These are phyloP conservation scores for Melanerpes aurifrons DNA, from an alignment of 2,113 vertebrate species.

Conservation along the genomic window DNA sequence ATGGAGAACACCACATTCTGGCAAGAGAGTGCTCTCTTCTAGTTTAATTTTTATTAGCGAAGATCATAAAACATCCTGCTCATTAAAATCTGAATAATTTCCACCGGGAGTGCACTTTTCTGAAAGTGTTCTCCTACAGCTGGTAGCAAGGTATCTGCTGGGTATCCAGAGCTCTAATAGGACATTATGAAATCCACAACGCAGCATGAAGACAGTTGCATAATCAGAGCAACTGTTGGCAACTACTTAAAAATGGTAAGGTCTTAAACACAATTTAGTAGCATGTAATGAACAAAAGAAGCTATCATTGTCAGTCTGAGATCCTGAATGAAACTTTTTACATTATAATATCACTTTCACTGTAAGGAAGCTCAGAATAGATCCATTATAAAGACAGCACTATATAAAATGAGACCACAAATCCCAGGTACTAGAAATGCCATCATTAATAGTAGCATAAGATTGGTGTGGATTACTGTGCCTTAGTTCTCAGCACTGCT, in stretches of 20 bases:
- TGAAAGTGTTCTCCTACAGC: constrained; percentile 45
- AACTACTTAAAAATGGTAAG: neutral
- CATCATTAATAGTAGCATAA: neutral
- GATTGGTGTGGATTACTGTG: rapidly evolving
- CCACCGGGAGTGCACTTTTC: constrained; percentile 47
- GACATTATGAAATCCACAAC: constrained; percentile 46
- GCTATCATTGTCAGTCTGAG: neutral
- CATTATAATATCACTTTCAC: neutral
- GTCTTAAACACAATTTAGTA: neutral
- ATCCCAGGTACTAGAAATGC: neutral
- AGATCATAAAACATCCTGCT: constrained; percentile 50
- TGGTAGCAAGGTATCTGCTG: constrained; percentile 32
- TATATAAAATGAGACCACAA: neutral
- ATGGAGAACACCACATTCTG: neutral
- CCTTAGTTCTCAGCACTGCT: neutral
- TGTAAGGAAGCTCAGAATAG: neutral
- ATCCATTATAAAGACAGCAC: neutral
- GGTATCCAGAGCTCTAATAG: constrained; percentile 50
- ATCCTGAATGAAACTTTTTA: neutral
- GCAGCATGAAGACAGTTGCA: constrained; percentile 20
- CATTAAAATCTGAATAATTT: constrained; percentile 57
- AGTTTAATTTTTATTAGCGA: constrained; percentile 47
- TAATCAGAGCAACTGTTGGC: constrained; percentile 30
- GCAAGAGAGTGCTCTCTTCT: constrained; percentile 6
- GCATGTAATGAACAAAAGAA: neutral